Evolutionary conservation across 2,888 invertebrate species (phyloP), one percentile per base, ranked within the genome.

Genomic region (Pristionchus maxplancki): DNA sequence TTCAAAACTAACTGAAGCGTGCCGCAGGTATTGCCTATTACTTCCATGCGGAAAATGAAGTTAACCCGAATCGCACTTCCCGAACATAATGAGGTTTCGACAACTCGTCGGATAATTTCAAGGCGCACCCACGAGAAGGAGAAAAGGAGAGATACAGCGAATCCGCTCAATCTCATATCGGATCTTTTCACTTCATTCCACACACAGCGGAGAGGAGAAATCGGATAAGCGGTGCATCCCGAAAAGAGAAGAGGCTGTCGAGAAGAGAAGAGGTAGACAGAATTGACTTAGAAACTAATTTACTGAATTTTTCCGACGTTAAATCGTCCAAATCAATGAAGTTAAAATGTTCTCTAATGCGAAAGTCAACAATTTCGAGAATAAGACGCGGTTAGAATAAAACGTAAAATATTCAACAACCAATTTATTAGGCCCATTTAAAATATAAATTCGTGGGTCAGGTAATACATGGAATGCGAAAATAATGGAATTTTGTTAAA

Each of bases 131-230:
- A 50, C 62, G 62, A 62, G 28, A 31, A n/a, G n/a, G 44, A 44
- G 44, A 44, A 11, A 44, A 11, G 11, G 44, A 20, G 78, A 78
- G 78, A 78, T n/a, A 78, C 28, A 40, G 37, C 8, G 9, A 11
- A 64, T 37, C 24, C n/a, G 24, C 78, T 28, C 44, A 78, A 78
- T 78, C 78, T 78, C 44, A 78, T 48, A 44, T 40, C 78, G 78
- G 78, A 78, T 78, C 78, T 78, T 78, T 78, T 78, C 78, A 78
- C 78, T 44, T 78, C 78, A 78, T 78, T 78, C 74, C 44, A 44
- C 74, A 44, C 44, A 40, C 6, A 71, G 37, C 20, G 37, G 71
- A 71, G 37, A 37, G 20, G 37, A 71, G 78, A 78, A 78, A 78
- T 78, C 78, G 44, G 78, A 78, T 78, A 78, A 78, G 28, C 78